Evolutionary conservation across 2,888 invertebrate genomes (phyloP).

Genomic region (Orthosia incerta): DNA sequence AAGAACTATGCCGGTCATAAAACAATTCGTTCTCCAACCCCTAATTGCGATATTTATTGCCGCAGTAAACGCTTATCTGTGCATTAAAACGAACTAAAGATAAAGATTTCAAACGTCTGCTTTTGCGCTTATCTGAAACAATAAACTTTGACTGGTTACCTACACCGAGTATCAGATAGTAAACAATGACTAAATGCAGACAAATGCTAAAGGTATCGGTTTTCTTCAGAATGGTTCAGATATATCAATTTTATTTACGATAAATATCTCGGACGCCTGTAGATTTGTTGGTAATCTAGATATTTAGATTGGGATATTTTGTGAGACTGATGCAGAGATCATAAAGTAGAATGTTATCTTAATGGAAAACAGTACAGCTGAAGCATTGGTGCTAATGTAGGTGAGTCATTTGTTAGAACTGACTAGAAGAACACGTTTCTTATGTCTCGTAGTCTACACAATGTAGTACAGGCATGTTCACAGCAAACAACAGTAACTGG

Average conservation of each 20-base stretch:
- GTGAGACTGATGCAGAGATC: conserved; percentile 58
- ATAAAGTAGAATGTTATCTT: conserved; percentile 62
- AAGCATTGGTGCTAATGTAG: conserved; percentile 48
- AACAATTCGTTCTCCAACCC: conserved; percentile 72
- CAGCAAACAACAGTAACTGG: background rate
- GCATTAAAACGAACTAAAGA: conserved; percentile 65
- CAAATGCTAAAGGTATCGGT: conserved; percentile 53
- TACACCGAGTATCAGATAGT: conserved; percentile 59
- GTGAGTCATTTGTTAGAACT: conserved; percentile 53
- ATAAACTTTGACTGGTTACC: conserved; percentile 64
- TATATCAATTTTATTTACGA: conserved; percentile 59
- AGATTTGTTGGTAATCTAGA: conserved; percentile 63
- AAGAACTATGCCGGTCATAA: conserved; percentile 70
- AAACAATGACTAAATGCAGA: conserved; percentile 60
- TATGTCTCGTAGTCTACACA: conserved; percentile 4
- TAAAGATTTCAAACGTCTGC: conserved; percentile 70
- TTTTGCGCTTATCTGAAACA: conserved; percentile 65
- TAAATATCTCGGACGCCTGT: conserved; percentile 53
- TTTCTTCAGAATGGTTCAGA: conserved; percentile 46
- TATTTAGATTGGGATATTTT: conserved; percentile 61
- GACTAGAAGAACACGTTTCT: conserved; percentile 29
- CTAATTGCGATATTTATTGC: conserved; percentile 81
- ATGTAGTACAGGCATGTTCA: background rate
- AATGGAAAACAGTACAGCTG: conserved; percentile 60
- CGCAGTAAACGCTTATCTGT: conserved; percentile 78